Conservation (phyloP, 2,797 vertebrate genomes). For the Lithobates pipiens region DNA sequence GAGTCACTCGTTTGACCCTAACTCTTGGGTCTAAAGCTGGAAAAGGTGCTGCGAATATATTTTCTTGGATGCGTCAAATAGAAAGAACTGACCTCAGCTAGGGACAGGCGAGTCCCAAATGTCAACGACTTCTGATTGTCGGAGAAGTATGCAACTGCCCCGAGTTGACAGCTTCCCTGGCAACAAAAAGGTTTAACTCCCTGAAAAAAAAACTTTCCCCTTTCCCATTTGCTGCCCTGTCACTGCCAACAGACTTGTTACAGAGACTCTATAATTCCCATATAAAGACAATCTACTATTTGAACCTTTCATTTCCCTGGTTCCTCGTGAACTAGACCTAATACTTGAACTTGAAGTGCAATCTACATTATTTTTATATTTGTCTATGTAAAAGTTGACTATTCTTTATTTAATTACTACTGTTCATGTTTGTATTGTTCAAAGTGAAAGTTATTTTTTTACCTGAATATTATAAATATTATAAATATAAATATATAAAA, state of each 20-base stretch:
- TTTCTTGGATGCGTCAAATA: conserved; percentile 8
- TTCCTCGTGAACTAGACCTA: conserved; percentile 48
- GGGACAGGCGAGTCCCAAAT: neutral
- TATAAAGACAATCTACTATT: conserved; percentile 1
- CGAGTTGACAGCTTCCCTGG: neutral
- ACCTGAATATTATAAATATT: conserved; percentile 71
- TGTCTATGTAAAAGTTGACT: conserved; percentile 67
- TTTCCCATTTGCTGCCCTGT: conserved; percentile 3
- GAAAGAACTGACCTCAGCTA: conserved; percentile 9
- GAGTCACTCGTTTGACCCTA: no score
- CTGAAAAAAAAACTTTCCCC: neutral
- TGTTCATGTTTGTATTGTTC: conserved; percentile 68
- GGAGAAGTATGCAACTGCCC: neutral
- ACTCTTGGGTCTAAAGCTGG: neutral
- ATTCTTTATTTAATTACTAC: conserved; percentile 76
- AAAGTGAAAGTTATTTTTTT: conserved; percentile 82
- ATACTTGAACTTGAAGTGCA: conserved; percentile 84
- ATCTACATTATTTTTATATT: conserved; percentile 63
- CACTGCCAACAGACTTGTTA: conserved; percentile 53
- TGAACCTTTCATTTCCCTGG: conserved; percentile 4
- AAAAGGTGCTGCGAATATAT: neutral
- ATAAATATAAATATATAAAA: conserved; percentile 59
- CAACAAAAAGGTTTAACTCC: conserved; percentile 1
- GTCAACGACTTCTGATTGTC: neutral
- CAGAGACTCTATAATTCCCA: neutral